Conservation (phyloP, 2,888 invertebrate species). For the Bombyx huttoni region DNA sequence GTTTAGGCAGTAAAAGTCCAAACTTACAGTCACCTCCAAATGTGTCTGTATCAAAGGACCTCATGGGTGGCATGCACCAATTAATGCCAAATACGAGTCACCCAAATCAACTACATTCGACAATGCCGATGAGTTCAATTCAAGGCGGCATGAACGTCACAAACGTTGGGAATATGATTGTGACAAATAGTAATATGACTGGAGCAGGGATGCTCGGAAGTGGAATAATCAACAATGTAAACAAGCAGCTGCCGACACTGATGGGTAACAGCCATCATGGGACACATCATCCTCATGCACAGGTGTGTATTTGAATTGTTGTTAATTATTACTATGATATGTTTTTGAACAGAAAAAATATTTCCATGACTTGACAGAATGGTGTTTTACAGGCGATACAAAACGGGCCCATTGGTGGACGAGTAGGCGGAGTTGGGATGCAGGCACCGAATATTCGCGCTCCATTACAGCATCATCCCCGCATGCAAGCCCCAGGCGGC, state of each 20-base stretch:
- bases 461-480: slow-evolving; percentile 73
- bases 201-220: slow-evolving; percentile 81
- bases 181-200: slow-evolving; percentile 82
- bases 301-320: slow-evolving; percentile 26
- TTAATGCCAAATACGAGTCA: slow-evolving; percentile 82
- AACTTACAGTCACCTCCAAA: slow-evolving; percentile 89
- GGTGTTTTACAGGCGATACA: slow-evolving; percentile 72
- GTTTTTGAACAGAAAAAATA: not conserved
- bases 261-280: slow-evolving; percentile 73
- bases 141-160: slow-evolving; percentile 81
- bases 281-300: slow-evolving; percentile 61
- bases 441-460: slow-evolving; percentile 71
- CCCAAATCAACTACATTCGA: slow-evolving; percentile 70
- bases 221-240: slow-evolving; percentile 82
- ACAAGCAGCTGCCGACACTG: slow-evolving; percentile 79
- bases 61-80: slow-evolving; percentile 80
- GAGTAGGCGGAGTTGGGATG: slow-evolving; percentile 55
- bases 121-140: slow-evolving; percentile 81
- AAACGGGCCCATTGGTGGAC: slow-evolving; percentile 82
- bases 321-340: not conserved
- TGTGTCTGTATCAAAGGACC: slow-evolving; percentile 85
- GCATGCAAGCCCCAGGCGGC: slow-evolving; percentile 56
- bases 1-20: slow-evolving; percentile 86
- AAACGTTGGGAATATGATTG: slow-evolving; percentile 81
- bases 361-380: not conserved